These are phyloP conservation scores for Cathartes aura DNA, from an alignment of 2,113 vertebrate species.

Conservation along the genomic window DNA sequence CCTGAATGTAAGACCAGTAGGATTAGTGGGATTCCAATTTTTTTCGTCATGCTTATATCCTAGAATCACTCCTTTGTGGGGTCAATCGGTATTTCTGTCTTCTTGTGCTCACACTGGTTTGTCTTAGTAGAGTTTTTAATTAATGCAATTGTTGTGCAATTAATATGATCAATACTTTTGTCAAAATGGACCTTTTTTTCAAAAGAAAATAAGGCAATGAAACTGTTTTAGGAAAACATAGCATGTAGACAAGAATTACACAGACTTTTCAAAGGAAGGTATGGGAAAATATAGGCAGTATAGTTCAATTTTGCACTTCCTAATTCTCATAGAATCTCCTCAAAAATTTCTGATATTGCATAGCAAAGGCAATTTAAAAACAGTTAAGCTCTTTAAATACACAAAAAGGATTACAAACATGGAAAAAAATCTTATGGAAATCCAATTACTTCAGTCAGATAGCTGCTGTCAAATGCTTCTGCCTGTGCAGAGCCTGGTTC, in stretches of 20 bases:
- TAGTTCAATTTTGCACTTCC: neutral
- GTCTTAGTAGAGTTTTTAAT: neutral
- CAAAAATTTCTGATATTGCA: neutral
- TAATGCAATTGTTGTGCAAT: neutral
- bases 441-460: neutral
- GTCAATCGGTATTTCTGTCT: neutral
- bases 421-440: neutral
- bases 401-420: neutral
- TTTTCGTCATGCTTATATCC: neutral
- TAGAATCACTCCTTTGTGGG: neutral
- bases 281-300: neutral
- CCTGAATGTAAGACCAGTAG: neutral
- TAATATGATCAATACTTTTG: neutral
- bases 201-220: neutral
- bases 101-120: neutral
- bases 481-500: neutral
- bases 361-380: neutral
- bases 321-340: neutral
- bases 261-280: neutral
- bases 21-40: neutral
- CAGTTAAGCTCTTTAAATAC: neutral
- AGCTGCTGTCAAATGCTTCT: neutral
- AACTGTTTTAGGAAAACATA: neutral
- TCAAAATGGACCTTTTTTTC: neutral
- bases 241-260: neutral